phyloP scores from a whole-genome alignment of 2,888 invertebrate species.

The Alloplasta piceator region DNA sequence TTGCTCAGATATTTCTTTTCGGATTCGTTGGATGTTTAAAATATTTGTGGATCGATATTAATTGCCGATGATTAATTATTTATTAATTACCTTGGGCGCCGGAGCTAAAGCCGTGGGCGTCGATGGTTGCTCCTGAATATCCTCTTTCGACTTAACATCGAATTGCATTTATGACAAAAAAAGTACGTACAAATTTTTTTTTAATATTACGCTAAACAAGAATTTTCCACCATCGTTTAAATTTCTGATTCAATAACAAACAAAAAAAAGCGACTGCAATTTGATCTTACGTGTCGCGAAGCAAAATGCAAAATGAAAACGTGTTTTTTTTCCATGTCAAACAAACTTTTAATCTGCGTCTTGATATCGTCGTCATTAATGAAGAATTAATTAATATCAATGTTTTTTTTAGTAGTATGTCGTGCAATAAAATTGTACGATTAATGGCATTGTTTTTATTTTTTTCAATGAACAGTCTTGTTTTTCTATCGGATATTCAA shows the following conservation, averaged over 20 bases:
- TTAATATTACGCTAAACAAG: background rate
- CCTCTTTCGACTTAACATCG: slow-evolving; percentile 75
- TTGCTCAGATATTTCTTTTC: background rate
- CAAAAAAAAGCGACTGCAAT: background rate
- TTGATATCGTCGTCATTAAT: background rate
- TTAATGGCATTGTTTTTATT: too few species aligned
- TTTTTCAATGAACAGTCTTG: too few species aligned
- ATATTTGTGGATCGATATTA: background rate
- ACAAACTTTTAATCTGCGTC: background rate
- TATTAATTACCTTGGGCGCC: slow-evolving; percentile 76
- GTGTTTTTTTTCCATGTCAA: background rate
- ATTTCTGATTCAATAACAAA: background rate
- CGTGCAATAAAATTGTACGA: background rate
- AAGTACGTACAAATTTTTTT: slow-evolving; percentile 26
- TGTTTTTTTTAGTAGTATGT: background rate
- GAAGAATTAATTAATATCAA: background rate
- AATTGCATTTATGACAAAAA: slow-evolving; percentile 33
- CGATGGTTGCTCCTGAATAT: slow-evolving; percentile 77
- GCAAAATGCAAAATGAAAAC: background rate
- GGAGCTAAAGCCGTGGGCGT: slow-evolving; percentile 78
- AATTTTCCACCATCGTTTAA: background rate
- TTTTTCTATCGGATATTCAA: background rate
- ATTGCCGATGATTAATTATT: slow-evolving; percentile 19
- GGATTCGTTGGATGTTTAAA: too few species aligned
- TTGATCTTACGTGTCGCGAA: background rate